Evolutionary conservation across 2,113 vertebrate species (phyloP).

Genomic region (Solea solea): DNA sequence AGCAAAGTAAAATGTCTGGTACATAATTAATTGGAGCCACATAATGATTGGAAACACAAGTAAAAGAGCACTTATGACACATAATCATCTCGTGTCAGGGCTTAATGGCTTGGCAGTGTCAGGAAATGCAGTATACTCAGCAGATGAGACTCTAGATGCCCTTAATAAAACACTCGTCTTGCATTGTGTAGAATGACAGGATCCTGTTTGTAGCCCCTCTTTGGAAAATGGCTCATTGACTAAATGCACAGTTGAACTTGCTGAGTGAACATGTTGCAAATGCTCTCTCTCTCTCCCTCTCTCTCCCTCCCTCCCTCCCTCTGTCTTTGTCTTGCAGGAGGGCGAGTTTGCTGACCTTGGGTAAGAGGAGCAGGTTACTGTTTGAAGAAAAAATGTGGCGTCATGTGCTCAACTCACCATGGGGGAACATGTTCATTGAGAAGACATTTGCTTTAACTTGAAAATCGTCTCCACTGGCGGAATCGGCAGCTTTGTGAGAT

Average conservation of each 20-base stretch:
- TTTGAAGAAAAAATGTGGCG: constrained; percentile 69
- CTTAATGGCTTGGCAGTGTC: constrained; percentile 56
- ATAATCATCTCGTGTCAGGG: constrained; percentile 52
- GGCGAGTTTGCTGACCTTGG: constrained; percentile 60
- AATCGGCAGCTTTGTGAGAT: constrained; percentile 53
- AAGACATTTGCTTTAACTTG: constrained; percentile 69
- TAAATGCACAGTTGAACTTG: constrained; percentile 59
- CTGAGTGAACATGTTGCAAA: constrained; percentile 71
- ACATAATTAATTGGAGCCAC: constrained; percentile 31
- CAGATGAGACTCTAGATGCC: constrained; percentile 37
- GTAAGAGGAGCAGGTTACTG: constrained; percentile 36
- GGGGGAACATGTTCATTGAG: constrained; percentile 62
- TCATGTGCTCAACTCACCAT: constrained; percentile 50
- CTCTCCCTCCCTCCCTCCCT: constrained; percentile 53
- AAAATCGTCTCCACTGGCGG: constrained; percentile 52
- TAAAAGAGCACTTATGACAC: constrained; percentile 55
- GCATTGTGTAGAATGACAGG: constrained; percentile 49
- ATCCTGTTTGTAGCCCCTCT: constrained; percentile 35
- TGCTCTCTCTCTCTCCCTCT: constrained; percentile 53
- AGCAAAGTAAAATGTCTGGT: not conserved
- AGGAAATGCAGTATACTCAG: constrained; percentile 45
- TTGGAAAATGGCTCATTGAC: constrained; percentile 48
- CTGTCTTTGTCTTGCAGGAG: constrained; percentile 69
- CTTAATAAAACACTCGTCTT: constrained; percentile 61
- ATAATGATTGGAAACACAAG: constrained; percentile 28